A percentile compares a stretch with the other conserved stretches of the same genome.
phyloP scores from a whole-genome alignment of 2,113 vertebrate genomes.

The Oplegnathus fasciatus region DNA sequence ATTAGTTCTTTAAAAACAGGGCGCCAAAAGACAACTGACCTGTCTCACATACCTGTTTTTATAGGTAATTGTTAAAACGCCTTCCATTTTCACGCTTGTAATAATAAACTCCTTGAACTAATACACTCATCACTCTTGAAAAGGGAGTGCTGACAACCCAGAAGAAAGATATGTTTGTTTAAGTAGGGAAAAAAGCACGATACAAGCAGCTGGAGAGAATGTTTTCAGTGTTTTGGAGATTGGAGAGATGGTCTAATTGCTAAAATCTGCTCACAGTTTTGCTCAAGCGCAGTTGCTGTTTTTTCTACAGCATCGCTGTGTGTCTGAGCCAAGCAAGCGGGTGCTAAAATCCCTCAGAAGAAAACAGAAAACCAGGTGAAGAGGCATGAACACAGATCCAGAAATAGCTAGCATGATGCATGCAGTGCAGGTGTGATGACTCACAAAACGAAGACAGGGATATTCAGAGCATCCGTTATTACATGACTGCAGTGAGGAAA shows the following conservation, averaged over 20 bases:
- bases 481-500: constrained; percentile 37
- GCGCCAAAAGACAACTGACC: constrained; percentile 79
- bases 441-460: constrained; percentile 67
- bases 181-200: constrained; percentile 31
- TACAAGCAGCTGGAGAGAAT: constrained; percentile 57
- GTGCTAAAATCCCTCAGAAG: constrained; percentile 49
- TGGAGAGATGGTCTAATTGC: constrained; percentile 67
- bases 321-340: constrained; percentile 44
- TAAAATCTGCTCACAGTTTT: constrained; percentile 55
- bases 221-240: constrained; percentile 61
- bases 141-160: constrained; percentile 67
- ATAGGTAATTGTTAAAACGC: constrained; percentile 84
- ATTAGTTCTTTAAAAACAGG: constrained; percentile 91
- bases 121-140: constrained; percentile 80
- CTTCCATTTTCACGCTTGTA: constrained; percentile 80
- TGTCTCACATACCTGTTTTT: constrained; percentile 82
- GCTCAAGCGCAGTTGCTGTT: constrained; percentile 10
- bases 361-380: constrained; percentile 62
- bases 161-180: constrained; percentile 78
- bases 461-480: constrained; percentile 53
- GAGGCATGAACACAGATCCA: constrained; percentile 63
- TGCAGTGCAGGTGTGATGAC: constrained; percentile 73
- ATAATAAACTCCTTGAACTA: constrained; percentile 83
- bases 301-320: constrained; percentile 39
- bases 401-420: constrained; percentile 75